Evolutionary conservation across 2,113 vertebrate species (phyloP).

Genomic region (Clarias magur): DNA sequence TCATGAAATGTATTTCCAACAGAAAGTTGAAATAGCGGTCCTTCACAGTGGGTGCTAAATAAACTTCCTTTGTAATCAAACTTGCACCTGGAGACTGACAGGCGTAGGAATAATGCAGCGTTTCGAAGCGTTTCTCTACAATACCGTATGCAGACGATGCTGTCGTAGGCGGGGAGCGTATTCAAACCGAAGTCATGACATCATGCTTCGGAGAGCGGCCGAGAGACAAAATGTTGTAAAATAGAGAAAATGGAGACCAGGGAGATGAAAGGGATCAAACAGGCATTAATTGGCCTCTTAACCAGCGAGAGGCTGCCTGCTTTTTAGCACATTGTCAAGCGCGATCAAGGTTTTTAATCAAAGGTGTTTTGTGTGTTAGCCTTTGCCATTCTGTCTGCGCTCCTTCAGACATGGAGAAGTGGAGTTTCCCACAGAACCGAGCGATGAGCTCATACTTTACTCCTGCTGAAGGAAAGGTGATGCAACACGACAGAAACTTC

Average conservation of each 20-base stretch:
- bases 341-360: neutral
- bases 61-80: neutral
- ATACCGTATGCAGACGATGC: slow-evolving; percentile 14
- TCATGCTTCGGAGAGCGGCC: slow-evolving; percentile 12
- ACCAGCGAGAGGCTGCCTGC: neutral
- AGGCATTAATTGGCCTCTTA: slow-evolving; percentile 32
- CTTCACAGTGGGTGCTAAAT: neutral
- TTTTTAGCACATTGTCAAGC: slow-evolving; percentile 21
- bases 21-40: neutral
- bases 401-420: neutral
- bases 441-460: slow-evolving; percentile 33
- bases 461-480: slow-evolving; percentile 31
- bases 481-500: slow-evolving; percentile 39
- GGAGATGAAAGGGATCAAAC: slow-evolving; percentile 35
- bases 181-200: slow-evolving; percentile 15
- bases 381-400: neutral
- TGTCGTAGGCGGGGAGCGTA: neutral
- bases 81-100: slow-evolving; percentile 9
- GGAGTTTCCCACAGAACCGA: slow-evolving; percentile 31
- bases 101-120: neutral
- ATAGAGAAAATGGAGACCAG: neutral
- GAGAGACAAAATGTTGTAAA: neutral
- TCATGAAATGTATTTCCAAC: neutral
- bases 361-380: neutral
- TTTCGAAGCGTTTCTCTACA: slow-evolving; percentile 5